Base-by-base conservation (phyloP, 1,140 invertebrate genomes). In the Stratiolaelaps scimitus region DNA sequence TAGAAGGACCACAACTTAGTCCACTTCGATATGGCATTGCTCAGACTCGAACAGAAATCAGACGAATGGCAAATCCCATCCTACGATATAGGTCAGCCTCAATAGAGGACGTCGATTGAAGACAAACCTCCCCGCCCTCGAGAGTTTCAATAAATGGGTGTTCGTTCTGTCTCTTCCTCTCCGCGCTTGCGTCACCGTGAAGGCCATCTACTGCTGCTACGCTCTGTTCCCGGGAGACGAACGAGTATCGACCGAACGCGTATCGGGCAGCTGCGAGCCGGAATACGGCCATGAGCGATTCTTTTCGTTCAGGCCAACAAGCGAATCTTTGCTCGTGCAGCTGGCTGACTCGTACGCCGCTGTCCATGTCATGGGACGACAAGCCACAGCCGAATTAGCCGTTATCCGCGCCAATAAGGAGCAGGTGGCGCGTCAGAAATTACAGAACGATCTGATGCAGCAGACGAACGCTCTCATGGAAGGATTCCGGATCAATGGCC, bases 131-230 rank as follows among this genome's bases (percentile, higher is more conserved):
- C 26, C n/a, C 56, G 17, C 28, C 13, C 64, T 65, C 43, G 7
- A 28, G 7, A 17, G 17, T 67, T 67, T 29, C 43, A 23, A 19
- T 68, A 45, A 20, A 28, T 17, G 1, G n/a, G 10, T 10, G 34
- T 40, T 40, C 28, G 44, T 0, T 28, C 15, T 19, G 44, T 23
- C 40, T 69, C 17, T 1, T 23, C 44, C 23, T 34, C 64, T 73
- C n/a, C n/a, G n/a, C n/a, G n/a, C n/a, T n/a, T n/a, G n/a, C 67
- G 64, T 2, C 26, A 69, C 64, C 64, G 70, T 74, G 13, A 70
- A 81, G 80, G 76, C 79, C 70, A 76, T 79, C 65, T 78, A 75
- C 69, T 81, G 80, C 70, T 75, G 73, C 53, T 83, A 81, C 72
- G 74, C 74, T 65, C 75, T 83, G 65, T 81, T 79, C 71, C 40